Base-by-base conservation (phyloP, 2,113 vertebrate species). In the Perognathus longimembris region DNA sequence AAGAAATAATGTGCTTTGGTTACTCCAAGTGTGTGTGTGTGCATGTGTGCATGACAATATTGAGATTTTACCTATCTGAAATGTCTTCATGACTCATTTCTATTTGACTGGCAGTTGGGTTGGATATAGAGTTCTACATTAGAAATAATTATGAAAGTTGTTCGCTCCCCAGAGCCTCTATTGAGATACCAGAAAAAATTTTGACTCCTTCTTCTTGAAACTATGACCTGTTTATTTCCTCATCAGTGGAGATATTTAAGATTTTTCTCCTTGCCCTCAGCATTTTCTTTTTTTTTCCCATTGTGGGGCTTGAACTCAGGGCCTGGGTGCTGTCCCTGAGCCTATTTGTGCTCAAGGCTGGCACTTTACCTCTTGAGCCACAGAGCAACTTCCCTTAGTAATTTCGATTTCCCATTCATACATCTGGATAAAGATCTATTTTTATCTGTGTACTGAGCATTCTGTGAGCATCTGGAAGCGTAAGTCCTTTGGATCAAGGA, bases 111-210 rank as follows among this genome's bases (percentile, higher is more conserved):
- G 4, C 36, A 90, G 26, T 85, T 88, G 75, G n/a, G 26, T 42
- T 76, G 30, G 15, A 71, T 90, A 92, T 54, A 61, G 59, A 93
- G 87, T 88, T 90, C 57, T 78, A 66, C 26, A n/a, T 74, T 84
- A n/a, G 7, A 94, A 96, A 89, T 90, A 67, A 90, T 70, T 91
- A 70, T 50, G 71, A 94, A 95, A 36, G 18, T 21, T 54, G 67
- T 76, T 91, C 32, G 34, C 38, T 14, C 34, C 75, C 34, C 5
- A 89, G 32, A 15, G 30, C 71, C 94, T 28, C n/a, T 92, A 18
- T 70, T 90, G 83, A 88, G 34, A 80, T 67, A 85, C 34, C 42
- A 71, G 34, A 69, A 88, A 73, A 92, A 78, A 85, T 73, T 88
- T 38, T 77, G 22, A 69, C 81, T 93, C 15, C 61, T 93, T 18